These are phyloP conservation scores for Ctenosaura bakeri DNA, from an alignment of 2,797 vertebrate species.

Conservation along the genomic window DNA sequence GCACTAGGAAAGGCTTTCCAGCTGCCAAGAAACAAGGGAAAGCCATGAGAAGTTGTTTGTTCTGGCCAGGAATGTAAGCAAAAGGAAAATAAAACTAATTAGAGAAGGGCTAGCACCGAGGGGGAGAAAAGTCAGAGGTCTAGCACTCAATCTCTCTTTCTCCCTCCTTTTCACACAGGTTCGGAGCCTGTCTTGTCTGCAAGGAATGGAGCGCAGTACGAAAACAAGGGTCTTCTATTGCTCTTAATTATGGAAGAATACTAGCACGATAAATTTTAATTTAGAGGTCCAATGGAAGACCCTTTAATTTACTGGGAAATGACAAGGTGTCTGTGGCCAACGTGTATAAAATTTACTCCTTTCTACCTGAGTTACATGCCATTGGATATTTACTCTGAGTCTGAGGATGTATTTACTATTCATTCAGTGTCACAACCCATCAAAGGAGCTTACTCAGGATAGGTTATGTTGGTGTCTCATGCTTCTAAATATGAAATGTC, in stretches of 20 bases:
- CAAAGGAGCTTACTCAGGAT: conserved; percentile 71
- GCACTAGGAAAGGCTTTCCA: conserved; percentile 1
- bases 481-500: conserved; percentile 72
- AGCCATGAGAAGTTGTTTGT: not conserved
- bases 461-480: conserved; percentile 69
- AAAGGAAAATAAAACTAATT: conserved; percentile 19
- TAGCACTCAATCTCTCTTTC: conserved; percentile 20
- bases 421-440: conserved; percentile 65
- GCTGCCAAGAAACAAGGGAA: conserved; percentile 17
- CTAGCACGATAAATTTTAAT: conserved; percentile 67
- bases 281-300: conserved; percentile 69
- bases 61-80: conserved; percentile 26
- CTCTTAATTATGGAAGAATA: conserved; percentile 65
- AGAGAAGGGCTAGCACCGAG: conserved; percentile 13
- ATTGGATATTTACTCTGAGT: conserved; percentile 72
- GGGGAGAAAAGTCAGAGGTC: not conserved
- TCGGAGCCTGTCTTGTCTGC: conserved; percentile 51
- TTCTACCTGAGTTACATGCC: conserved; percentile 68
- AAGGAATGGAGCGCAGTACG: conserved; percentile 46
- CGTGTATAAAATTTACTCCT: conserved; percentile 73
- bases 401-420: conserved; percentile 72
- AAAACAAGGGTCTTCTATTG: conserved; percentile 63
- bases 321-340: conserved; percentile 75
- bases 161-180: not conserved
- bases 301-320: conserved; percentile 78